These are phyloP conservation scores for Eulemur rufifrons DNA, from an alignment of 2,113 vertebrate species.

Conservation along the genomic window DNA sequence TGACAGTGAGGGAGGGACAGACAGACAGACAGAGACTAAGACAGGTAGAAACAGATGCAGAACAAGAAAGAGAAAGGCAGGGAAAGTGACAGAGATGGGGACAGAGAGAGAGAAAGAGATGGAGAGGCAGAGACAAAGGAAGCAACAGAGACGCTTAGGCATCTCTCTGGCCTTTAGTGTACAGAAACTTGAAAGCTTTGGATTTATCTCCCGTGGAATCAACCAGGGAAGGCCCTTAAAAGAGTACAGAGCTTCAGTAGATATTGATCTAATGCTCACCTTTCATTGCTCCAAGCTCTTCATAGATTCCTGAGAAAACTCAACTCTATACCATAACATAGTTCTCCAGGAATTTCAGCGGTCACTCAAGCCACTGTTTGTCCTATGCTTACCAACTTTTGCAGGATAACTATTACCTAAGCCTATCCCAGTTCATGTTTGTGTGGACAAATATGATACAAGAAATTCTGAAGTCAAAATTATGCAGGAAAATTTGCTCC, in stretches of 20 bases:
- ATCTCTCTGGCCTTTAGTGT: background rate
- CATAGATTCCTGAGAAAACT: no score
- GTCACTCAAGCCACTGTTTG: background rate
- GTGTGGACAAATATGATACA: background rate
- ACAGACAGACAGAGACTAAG: background rate
- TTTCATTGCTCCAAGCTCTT: background rate
- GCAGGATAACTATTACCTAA: background rate
- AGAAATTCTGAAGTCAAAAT: background rate
- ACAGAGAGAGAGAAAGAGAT: background rate
- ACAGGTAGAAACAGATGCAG: background rate
- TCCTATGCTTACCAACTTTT: background rate
- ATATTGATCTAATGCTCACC: no score
- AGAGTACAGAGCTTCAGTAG: rapidly evolving
- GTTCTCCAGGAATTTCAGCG: background rate
- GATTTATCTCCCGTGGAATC: background rate
- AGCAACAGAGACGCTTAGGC: background rate
- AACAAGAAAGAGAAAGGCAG: background rate
- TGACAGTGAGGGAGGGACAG: rapidly evolving
- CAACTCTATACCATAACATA: background rate
- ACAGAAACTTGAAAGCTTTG: background rate
- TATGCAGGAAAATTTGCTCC: background rate
- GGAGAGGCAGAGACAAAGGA: background rate
- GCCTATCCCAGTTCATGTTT: background rate
- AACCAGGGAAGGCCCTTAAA: background rate
- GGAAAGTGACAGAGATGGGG: no score